A percentile compares a stretch with the other conserved stretches of the same genome.
These are phyloP conservation scores for Globodera rostochiensis DNA, from an alignment of 1,140 invertebrate genomes.

Conservation along the genomic window DNA sequence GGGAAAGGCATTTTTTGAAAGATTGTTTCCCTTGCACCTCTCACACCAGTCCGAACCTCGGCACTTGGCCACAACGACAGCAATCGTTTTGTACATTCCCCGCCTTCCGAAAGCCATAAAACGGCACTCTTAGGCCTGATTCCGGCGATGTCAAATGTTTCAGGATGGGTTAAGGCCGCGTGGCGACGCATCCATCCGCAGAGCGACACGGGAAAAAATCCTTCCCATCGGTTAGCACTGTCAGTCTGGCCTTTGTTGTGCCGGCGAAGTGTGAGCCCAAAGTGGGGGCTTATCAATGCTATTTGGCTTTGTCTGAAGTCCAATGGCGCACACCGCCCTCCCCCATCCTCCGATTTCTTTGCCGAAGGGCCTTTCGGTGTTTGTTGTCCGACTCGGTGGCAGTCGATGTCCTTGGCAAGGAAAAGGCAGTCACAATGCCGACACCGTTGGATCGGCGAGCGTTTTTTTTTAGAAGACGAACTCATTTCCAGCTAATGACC, in stretches of 20 bases:
- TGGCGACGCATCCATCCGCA: conserved; percentile 18
- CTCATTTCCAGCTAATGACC: neutral
- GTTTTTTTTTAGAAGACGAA: conserved; percentile 15
- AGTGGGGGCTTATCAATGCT: neutral
- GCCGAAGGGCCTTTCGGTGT: neutral
- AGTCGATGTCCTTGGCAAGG: conserved; percentile 27
- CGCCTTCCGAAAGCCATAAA: conserved; percentile 4
- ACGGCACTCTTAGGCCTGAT: conserved; percentile 15
- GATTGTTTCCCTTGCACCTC: neutral
- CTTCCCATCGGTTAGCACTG: neutral
- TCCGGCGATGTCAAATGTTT: conserved; percentile 5
- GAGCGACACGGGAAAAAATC: conserved; percentile 7
- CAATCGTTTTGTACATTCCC: neutral
- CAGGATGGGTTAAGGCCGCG: conserved; percentile 24
- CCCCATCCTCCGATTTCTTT: neutral
- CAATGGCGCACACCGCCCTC: neutral
- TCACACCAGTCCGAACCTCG: conserved; percentile 3
- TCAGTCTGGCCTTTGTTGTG: neutral
- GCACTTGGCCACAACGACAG: conserved; percentile 23
- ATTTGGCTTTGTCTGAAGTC: neutral
- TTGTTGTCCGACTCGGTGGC: conserved; percentile 8
- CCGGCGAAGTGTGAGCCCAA: neutral
- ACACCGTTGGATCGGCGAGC: conserved; percentile 7
- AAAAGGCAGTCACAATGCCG: conserved; percentile 18
- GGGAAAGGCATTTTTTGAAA: neutral